Evolutionary conservation across 2,113 vertebrate genomes (phyloP), one percentile per base, ranked within the genome.

Genomic region (Anoplopoma fimbria): DNA sequence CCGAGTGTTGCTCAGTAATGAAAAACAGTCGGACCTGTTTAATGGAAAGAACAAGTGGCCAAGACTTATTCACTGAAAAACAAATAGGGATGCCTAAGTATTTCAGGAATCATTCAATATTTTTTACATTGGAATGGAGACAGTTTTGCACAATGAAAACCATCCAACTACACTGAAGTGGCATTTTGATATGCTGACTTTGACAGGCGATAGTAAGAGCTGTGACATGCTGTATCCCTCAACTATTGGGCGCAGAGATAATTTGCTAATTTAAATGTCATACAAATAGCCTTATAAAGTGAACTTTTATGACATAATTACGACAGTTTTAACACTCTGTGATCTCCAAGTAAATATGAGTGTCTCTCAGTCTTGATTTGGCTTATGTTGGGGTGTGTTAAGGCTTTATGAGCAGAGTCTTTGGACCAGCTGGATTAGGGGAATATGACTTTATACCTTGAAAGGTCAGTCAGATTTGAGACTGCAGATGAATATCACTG

Each of bases 1-100:
- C 81, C 61, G 84, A 60, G 62, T 86, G 85, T 69, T 72, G 47
- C 71, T 75, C 47, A 38, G 12, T 81, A 69, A 79, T 78, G 23
- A 64, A 78, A 85, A 90, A 84, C 71, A 87, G 58, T 23, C 53
- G 47, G 62, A 78, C n/a, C 34, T 53, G 49, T 70, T 53, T 79
- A 14, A 82, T 71, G 47, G 63, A 65, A 82, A 53, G 51, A 53
- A 53, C 51, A 53, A 62, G 69, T 74, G 78, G 10, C 33, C 15
- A 7, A 25, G 27, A 60, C 31, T 23, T 36, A 60, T 19, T 77
- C 34, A 65, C 57, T 25, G 53, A 74, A 40, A 42, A 29, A 55
- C 23, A 51, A 51, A 61, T 55, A 42, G 10, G 19, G 19, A 77
- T 75, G 34, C 53, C 17, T 33, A 19, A 61, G 21, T 76, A 57